phyloP scores from a whole-genome alignment of 2,113 vertebrate species.

The Phrynocephalus versicolor region DNA sequence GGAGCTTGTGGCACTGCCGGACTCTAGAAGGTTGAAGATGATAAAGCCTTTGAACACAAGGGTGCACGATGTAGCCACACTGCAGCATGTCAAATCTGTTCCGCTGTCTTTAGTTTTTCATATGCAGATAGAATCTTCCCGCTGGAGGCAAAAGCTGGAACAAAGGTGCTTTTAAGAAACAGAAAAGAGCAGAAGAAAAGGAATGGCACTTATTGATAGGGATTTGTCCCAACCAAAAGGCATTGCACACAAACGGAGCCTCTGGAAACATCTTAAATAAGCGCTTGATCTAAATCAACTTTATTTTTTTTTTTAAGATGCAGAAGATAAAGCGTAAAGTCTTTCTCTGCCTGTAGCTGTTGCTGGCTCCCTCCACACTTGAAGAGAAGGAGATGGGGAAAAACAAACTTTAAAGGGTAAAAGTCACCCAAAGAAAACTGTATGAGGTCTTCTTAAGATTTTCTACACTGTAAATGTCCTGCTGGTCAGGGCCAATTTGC shows the following conservation, averaged over 20 bases:
- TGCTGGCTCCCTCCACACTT: slow-evolving; percentile 4
- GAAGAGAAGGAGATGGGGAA: slow-evolving; percentile 5
- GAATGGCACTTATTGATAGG: slow-evolving; percentile 48
- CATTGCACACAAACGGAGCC: slow-evolving; percentile 47
- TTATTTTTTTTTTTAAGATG: slow-evolving; percentile 12
- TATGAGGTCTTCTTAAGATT: fast-evolving
- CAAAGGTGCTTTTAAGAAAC: slow-evolving; percentile 37
- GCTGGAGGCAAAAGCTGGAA: slow-evolving; percentile 35
- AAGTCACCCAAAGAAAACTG: slow-evolving; percentile 26
- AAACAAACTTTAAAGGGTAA: slow-evolving; percentile 11
- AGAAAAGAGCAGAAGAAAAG: not conserved
- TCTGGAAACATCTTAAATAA: slow-evolving; percentile 53
- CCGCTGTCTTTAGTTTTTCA: slow-evolving; percentile 16
- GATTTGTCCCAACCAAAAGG: slow-evolving; percentile 72
- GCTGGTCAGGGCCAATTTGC: slow-evolving; percentile 21
- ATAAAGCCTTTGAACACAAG: not conserved
- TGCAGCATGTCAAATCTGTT: not conserved
- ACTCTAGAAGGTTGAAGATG: slow-evolving; percentile 9
- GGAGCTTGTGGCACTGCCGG: not conserved
- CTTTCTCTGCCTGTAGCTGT: slow-evolving; percentile 15
- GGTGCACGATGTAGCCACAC: not conserved
- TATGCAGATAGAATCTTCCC: slow-evolving; percentile 22
- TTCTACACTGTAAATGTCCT: fast-evolving
- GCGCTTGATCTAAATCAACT: slow-evolving; percentile 43
- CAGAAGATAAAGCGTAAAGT: slow-evolving; percentile 29